Evolutionary conservation across 2,888 invertebrate species (phyloP), one percentile per base, ranked within the genome.

Genomic region (Scaptomyza cyrtandrae): DNA sequence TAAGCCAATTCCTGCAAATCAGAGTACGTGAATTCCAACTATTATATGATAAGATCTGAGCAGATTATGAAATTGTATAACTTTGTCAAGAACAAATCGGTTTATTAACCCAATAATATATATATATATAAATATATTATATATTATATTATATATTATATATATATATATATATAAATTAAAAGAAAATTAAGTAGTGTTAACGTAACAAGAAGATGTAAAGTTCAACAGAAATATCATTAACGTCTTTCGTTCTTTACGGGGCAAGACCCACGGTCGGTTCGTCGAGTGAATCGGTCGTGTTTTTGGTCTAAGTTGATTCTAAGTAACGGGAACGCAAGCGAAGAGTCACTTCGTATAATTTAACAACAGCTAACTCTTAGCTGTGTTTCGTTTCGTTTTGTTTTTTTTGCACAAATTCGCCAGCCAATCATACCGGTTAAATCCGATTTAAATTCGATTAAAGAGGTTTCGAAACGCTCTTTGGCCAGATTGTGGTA

Each of bases 391-490:
- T 33, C 33, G 61, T 57, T 54, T n/a, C n/a, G n/a, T 37, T 64
- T 64, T 62, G 29, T 29, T 29, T 29, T 7, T 29, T 6, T 61
- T 56, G 65, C 73, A 67, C 33, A 67, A 66, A 53, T 49, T 50
- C 39, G 46, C 56, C 66, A 54, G 70, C 81, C 80, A 81, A 77
- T 76, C 71, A 88, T 91, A 90, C 90, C 86, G 87, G 91, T 90
- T 90, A 80, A 86, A 90, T 88, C 90, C 88, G 90, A 91, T 73
- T 89, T 83, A 76, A 89, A 85, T 91, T 90, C 85, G 90, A 86
- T 90, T 82, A 81, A 88, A 75, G 86, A 77, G 84, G 90, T 78
- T 90, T 83, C 59, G 67, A 65, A 48, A 71, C 75, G 69, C 86
- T 85, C 71, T 82, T 72, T 78, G 65, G 70, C 64, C 61, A 69